Evolutionary conservation across 2,888 invertebrate genomes (phyloP).

Genomic region (Scaeva pyrastri): DNA sequence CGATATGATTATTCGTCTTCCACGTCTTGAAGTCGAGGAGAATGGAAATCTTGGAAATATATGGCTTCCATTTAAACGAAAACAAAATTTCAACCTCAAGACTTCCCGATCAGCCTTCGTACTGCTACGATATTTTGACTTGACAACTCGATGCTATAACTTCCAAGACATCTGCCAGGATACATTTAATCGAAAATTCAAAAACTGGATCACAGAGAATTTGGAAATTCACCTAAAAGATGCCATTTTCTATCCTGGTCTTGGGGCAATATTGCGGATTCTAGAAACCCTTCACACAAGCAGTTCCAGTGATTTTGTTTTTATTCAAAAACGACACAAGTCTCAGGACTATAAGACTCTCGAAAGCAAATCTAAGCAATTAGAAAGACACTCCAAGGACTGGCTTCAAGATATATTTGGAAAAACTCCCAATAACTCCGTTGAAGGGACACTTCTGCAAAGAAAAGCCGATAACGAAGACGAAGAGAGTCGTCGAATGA

Average conservation of each 20-base stretch:
- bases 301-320: slow-evolving; percentile 4
- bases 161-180: slow-evolving; percentile 79
- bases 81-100: slow-evolving; percentile 80
- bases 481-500: not conserved
- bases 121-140: slow-evolving; percentile 81
- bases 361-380: slow-evolving; percentile 29
- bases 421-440: not conserved
- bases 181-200: slow-evolving; percentile 80
- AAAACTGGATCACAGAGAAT: slow-evolving; percentile 80
- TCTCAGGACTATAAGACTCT: slow-evolving; percentile 17
- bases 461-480: not conserved
- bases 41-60: slow-evolving; percentile 80
- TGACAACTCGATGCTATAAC: slow-evolving; percentile 80
- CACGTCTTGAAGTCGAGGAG: slow-evolving; percentile 80
- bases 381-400: not conserved
- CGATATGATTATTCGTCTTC: slow-evolving; percentile 81
- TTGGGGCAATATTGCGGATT: slow-evolving; percentile 81
- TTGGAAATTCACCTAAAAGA: slow-evolving; percentile 80
- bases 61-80: slow-evolving; percentile 81
- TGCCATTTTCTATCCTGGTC: slow-evolving; percentile 82
- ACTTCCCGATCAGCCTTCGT: slow-evolving; percentile 79
- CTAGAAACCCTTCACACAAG: slow-evolving; percentile 77
- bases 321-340: slow-evolving; percentile 27
- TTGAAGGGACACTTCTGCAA: not conserved
- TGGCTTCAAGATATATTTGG: slow-evolving; percentile 29